Conservation (phyloP, 2,797 vertebrate genomes). For the Helicolenus hilgendorfi region DNA sequence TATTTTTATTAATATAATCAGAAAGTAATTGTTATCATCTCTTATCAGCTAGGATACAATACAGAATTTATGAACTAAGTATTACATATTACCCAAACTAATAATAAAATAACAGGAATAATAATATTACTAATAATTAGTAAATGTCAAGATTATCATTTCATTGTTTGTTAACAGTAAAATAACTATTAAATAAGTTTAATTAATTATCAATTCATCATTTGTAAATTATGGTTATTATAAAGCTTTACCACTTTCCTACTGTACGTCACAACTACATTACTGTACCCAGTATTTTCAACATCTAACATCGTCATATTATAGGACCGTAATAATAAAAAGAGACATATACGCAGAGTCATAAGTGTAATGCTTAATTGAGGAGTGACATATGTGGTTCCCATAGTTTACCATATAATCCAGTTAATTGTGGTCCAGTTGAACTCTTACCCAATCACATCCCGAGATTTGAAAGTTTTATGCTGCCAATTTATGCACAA, state of each 20-base stretch:
- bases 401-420: not conserved
- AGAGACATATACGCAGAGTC: not conserved
- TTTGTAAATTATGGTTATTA: too few species aligned
- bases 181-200: too few species aligned
- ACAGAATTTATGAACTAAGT: too few species aligned
- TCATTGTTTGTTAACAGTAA: too few species aligned
- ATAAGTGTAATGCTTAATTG: not conserved
- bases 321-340: not conserved
- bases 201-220: too few species aligned
- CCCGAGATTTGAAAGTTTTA: slow-evolving; percentile 1
- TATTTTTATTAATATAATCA: too few species aligned
- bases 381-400: not conserved
- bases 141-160: too few species aligned
- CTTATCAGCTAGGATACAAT: too few species aligned
- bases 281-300: not conserved
- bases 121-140: too few species aligned
- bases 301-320: not conserved
- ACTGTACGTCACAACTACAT: not conserved
- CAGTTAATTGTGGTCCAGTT: slow-evolving; percentile 2
- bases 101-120: too few species aligned
- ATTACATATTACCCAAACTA: too few species aligned
- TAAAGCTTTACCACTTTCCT: not conserved
- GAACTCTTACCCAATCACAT: slow-evolving; percentile 23
- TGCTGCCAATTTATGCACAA: slow-evolving; percentile 21
- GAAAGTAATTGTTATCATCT: too few species aligned